These are phyloP conservation scores for Brachyhypopomus occidentalis DNA, from an alignment of 2,113 vertebrate genomes.

Conservation along the genomic window DNA sequence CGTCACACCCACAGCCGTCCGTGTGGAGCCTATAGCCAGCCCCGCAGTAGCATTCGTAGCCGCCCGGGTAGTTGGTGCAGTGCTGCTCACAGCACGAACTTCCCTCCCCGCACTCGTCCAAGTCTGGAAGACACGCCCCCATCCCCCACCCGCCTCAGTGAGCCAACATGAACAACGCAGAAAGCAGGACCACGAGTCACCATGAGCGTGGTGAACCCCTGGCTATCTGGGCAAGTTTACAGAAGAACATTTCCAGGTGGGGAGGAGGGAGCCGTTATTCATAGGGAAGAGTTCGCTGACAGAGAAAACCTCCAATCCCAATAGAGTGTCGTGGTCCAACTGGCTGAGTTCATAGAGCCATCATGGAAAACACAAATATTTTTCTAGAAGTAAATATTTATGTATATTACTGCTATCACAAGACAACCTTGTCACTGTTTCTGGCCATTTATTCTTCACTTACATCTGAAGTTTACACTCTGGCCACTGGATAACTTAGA, in stretches of 20 bases:
- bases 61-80: slow-evolving; percentile 91
- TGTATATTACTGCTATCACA: not conserved
- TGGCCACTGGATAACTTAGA: not conserved
- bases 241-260: slow-evolving; percentile 32
- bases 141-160: not conserved
- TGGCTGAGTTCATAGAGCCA: not conserved
- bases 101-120: slow-evolving; percentile 81
- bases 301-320: slow-evolving; percentile 11
- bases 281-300: not conserved
- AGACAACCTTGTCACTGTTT: not conserved
- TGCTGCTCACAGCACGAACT: slow-evolving; percentile 89
- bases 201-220: not conserved
- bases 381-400: slow-evolving; percentile 4
- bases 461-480: not conserved
- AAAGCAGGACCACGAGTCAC: slow-evolving; percentile 10
- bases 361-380: slow-evolving; percentile 3
- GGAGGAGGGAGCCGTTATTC: not conserved
- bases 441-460: not conserved
- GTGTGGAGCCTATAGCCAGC: slow-evolving; percentile 83
- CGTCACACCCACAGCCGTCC: slow-evolving; percentile 88
- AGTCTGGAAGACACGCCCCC: slow-evolving; percentile 73
- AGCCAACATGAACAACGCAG: not conserved
- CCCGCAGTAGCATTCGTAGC: slow-evolving; percentile 89
- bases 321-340: not conserved
- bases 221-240: slow-evolving; percentile 1